Base-by-base conservation (phyloP, 2,113 vertebrate genomes). In the Nesoenas mayeri region DNA sequence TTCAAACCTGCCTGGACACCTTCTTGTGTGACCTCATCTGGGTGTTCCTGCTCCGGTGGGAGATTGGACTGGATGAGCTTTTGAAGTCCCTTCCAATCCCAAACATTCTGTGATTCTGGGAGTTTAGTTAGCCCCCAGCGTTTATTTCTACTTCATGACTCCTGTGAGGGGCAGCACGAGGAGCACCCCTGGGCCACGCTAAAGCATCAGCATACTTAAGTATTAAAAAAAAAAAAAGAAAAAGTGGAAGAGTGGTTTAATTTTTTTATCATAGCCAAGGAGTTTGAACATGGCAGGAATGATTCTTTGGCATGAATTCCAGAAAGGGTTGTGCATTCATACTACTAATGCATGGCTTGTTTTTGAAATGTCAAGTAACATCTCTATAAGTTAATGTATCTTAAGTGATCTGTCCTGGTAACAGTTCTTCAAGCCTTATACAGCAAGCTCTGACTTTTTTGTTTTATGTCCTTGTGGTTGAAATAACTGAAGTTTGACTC, bases 81-180 rank as follows among this genome's bases (percentile, higher is more conserved):
- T 44, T 44, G 44, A 47, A 17, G 44, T 47, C 44, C 44, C 18
- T 47, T 47, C 44, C 44, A 47, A 19, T 47, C 18, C 18, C 44
- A 19, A 4, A 44, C 4, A 44, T 44, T 44, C 44, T 19, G 44
- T 47, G 44, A 47, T 47, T 47, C 44, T 47, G 44, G 18, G 44
- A 25, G 26, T 3, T 4, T 2, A 3, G 11, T 7, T 5, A 10
- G 44, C 44, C 10, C 13, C 44, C 44, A 47, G 44, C 18, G 18
- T 18, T 19, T 47, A 47, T 47, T 47, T 44, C 42, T 44, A 15
- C 42, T 44, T 13, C 5, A 4, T 3, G 19, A 71, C 15, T 15
- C 3, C 17, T 12, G 69, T 29, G 2, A 1, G 10, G 4, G 34
- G 7, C 19, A 0, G 11, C 29, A 2, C 6, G 3, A 9, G 31